Evolutionary conservation across 2,888 invertebrate species (phyloP).

Genomic region (Lepidonotus clava): DNA sequence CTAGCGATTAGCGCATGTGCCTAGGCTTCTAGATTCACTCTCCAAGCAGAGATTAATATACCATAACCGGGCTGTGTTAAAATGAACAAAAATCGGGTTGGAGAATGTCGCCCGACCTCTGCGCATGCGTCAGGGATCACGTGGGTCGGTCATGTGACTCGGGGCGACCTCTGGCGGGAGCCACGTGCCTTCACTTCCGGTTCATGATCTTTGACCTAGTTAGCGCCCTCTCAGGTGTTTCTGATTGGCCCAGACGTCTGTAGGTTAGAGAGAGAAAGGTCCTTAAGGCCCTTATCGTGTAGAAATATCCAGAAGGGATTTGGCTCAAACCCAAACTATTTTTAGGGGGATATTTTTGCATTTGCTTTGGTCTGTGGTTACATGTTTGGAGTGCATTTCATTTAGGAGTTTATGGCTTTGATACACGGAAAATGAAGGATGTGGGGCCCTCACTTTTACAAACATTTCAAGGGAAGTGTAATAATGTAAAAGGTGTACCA

Average conservation of each 20-base stretch:
- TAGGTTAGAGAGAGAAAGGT: slow-evolving; percentile 7
- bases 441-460: too few relatives aligned
- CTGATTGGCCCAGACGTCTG: slow-evolving; percentile 14
- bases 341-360: too few relatives aligned
- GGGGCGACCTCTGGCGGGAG: not conserved
- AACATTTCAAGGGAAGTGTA: too few relatives aligned
- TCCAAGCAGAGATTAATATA: not conserved
- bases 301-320: too few relatives aligned
- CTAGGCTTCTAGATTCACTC: not conserved
- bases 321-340: too few relatives aligned
- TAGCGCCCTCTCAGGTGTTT: not conserved
- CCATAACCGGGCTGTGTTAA: not conserved
- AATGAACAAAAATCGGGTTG: not conserved
- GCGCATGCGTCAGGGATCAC: slow-evolving; percentile 3
- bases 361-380: too few relatives aligned
- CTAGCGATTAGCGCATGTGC: not conserved
- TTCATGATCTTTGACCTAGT: slow-evolving; percentile 28
- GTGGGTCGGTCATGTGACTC: not conserved
- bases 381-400: too few relatives aligned
- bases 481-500: too few relatives aligned
- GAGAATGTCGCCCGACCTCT: not conserved
- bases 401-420: too few relatives aligned
- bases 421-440: too few relatives aligned
- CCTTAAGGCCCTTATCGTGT: too few relatives aligned
- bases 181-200: slow-evolving; percentile 38